Evolutionary conservation across 2,797 vertebrate genomes (phyloP).

Genomic region (Squalus acanthias): DNA sequence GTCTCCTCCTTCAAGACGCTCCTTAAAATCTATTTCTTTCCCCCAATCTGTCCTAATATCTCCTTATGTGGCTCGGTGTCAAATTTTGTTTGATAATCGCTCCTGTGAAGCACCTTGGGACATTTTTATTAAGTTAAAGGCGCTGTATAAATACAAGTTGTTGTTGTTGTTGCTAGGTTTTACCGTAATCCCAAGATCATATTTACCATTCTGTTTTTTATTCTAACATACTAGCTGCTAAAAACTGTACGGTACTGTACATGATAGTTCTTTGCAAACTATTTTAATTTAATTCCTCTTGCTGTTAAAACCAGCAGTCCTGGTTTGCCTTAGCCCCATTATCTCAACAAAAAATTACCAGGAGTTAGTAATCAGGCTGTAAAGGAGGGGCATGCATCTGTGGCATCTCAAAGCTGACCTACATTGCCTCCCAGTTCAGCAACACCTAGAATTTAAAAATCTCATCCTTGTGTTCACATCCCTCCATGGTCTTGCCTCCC

Average conservation of each 20-base stretch:
- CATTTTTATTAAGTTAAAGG: no score
- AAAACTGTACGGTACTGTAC: background rate
- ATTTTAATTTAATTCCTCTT: background rate
- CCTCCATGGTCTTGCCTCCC: background rate
- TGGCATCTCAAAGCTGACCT: background rate
- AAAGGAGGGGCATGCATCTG: background rate
- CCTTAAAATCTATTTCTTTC: no score
- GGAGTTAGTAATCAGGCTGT: background rate
- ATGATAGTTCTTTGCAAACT: background rate
- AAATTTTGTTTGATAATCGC: no score
- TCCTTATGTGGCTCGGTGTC: no score
- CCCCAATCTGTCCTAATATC: no score
- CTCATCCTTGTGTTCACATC: background rate
- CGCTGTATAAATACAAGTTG: no score
- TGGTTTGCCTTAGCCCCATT: background rate
- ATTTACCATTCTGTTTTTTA: background rate
- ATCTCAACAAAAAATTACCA: background rate
- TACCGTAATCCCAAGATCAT: background rate
- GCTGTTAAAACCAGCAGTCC: background rate
- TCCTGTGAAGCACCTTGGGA: no score
- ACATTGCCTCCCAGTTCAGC: background rate
- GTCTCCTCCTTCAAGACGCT: no score
- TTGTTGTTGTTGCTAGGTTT: background rate
- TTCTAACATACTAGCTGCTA: background rate
- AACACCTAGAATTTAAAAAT: background rate